Evolutionary conservation across 2,888 invertebrate species (phyloP).

Genomic region (Drosophila emarginata): DNA sequence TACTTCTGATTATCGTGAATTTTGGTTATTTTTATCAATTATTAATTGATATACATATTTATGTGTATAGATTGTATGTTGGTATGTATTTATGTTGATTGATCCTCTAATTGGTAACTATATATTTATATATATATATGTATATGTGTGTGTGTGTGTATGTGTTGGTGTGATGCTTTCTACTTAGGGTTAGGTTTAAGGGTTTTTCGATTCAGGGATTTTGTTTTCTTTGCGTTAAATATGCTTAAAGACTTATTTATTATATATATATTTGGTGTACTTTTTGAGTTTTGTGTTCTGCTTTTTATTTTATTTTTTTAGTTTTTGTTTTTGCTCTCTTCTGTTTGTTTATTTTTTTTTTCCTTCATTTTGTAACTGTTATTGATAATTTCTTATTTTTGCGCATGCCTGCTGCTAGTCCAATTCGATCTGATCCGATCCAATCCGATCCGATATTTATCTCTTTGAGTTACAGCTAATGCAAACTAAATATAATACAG

Average conservation of each 20-base stretch:
- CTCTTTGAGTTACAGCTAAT: conserved; percentile 18
- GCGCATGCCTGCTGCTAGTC: conserved; percentile 26
- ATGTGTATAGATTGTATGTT: conserved; percentile 33
- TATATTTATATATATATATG: neutral
- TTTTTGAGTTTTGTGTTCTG: conserved; percentile 80
- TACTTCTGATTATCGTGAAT: conserved; percentile 30
- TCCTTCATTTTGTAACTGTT: conserved; percentile 43
- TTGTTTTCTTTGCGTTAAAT: conserved; percentile 58
- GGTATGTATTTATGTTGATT: conserved; percentile 28
- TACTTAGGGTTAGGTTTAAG: conserved; percentile 34
- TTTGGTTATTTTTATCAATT: conserved; percentile 3
- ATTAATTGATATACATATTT: conserved; percentile 17
- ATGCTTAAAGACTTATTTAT: conserved; percentile 76
- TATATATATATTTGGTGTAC: conserved; percentile 81
- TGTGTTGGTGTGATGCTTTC: conserved; percentile 35
- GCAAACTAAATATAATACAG: conserved; percentile 71
- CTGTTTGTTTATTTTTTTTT: conserved; percentile 1
- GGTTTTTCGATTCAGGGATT: neutral
- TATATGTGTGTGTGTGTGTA: neutral
- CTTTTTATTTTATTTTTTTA: conserved; percentile 23
- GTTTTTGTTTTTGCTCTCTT: conserved; percentile 22
- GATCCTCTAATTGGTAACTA: neutral
- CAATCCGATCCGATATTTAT: conserved; percentile 47
- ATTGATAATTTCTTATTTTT: conserved; percentile 7
- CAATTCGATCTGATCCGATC: conserved; percentile 4